phyloP scores from a whole-genome alignment of 2,797 vertebrate genomes.

The Hydrocynus forskahlii region DNA sequence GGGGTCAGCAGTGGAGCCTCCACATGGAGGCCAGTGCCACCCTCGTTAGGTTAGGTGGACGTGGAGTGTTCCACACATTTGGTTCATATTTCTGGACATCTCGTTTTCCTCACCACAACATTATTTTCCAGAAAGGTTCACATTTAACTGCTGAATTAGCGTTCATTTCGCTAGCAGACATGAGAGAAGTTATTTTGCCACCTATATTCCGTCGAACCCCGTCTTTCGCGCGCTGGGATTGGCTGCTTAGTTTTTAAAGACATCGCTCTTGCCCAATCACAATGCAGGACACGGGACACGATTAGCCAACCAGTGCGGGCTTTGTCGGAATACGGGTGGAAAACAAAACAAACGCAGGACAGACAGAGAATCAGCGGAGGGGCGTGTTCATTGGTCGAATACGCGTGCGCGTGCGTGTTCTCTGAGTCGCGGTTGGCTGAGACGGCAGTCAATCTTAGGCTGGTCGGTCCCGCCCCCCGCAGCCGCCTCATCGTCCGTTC shows the following conservation, averaged over 20 bases:
- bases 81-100: too few species aligned
- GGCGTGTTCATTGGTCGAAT: neutral
- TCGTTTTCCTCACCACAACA: neutral
- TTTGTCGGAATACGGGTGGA: neutral
- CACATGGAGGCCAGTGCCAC: neutral
- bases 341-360: neutral
- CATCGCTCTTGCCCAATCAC: neutral
- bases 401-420: constrained; percentile 41
- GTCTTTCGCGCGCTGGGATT: neutral
- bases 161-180: constrained; percentile 7
- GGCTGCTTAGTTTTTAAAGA: neutral
- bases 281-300: neutral
- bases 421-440: constrained; percentile 67
- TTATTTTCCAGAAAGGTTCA: neutral
- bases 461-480: constrained; percentile 38
- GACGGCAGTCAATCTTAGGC: constrained; percentile 66
- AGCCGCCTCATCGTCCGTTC: constrained; percentile 73
- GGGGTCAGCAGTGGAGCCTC: neutral
- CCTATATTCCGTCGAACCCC: neutral
- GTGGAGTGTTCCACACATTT: too few species aligned
- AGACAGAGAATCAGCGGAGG: neutral
- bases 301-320: neutral
- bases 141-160: constrained; percentile 7
- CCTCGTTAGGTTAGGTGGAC: neutral
- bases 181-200: neutral